Conservation (phyloP, 2,888 invertebrate genomes). For the Cosmia pyralina region DNA sequence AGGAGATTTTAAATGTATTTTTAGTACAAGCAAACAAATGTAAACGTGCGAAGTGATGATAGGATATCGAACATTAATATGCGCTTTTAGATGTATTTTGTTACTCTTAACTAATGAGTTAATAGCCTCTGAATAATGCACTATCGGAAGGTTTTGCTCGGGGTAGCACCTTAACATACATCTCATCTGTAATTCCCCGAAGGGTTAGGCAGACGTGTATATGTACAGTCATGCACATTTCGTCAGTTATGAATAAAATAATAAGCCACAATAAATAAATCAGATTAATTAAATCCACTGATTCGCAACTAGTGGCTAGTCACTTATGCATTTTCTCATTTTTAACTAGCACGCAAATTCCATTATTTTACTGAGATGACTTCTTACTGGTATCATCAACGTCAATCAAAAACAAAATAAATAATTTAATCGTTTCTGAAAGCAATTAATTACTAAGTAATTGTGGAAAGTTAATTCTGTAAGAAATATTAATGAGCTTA, state of each 20-base stretch:
- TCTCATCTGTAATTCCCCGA: background rate
- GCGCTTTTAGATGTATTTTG: too few species aligned
- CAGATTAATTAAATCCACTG: background rate
- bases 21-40: too few species aligned
- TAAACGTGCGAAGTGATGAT: too few species aligned
- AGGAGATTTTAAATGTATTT: too few species aligned
- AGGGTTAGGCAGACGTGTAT: background rate
- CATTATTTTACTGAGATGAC: background rate
- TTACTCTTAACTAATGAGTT: too few species aligned
- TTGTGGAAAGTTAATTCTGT: slow-evolving; percentile 41
- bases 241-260: background rate
- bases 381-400: background rate
- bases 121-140: too few species aligned
- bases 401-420: slow-evolving; percentile 17
- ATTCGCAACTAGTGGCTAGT: background rate
- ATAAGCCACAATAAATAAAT: background rate
- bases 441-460: slow-evolving; percentile 19
- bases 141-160: too few species aligned
- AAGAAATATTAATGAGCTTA: slow-evolving; percentile 19
- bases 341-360: background rate
- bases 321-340: background rate
- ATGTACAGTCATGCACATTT: background rate
- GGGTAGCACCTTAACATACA: too few species aligned
- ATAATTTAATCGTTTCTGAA: slow-evolving; percentile 21
- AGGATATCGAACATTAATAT: too few species aligned